phyloP scores from a whole-genome alignment of 92 coral and sea anemone genomes.

The Zoanthus sociatus region DNA sequence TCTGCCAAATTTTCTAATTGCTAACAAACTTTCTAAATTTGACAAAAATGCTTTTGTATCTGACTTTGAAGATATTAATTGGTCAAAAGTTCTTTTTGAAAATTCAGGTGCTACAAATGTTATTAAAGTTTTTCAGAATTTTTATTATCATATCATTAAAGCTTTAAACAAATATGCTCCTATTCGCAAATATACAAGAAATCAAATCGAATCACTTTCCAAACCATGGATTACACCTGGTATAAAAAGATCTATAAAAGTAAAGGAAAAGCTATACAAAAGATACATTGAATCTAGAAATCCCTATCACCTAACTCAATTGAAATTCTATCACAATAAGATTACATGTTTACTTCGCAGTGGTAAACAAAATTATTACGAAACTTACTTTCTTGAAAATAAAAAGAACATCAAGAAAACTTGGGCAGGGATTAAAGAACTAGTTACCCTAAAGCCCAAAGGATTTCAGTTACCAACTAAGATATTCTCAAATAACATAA shows the following conservation, averaged over 20 bases:
- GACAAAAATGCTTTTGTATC: slow-evolving; percentile 50
- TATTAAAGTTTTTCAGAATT: slow-evolving; percentile 59
- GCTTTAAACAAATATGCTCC: slow-evolving; percentile 55
- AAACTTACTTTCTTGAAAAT: slow-evolving; percentile 42
- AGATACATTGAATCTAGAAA: slow-evolving; percentile 48
- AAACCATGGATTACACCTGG: slow-evolving; percentile 53
- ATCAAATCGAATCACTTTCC: slow-evolving; percentile 11
- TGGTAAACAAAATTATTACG: slow-evolving; percentile 57
- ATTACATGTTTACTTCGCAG: slow-evolving; percentile 28
- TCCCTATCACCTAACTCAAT: slow-evolving; percentile 47
- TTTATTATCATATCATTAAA: slow-evolving; percentile 42
- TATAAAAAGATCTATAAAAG: slow-evolving; percentile 50
- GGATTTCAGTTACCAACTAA: slow-evolving; percentile 36
- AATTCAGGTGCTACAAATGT: slow-evolving; percentile 37
- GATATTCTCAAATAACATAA: slow-evolving; percentile 34
- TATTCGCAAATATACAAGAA: slow-evolving; percentile 32
- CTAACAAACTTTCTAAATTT: slow-evolving; percentile 48
- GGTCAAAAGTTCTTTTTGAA: slow-evolving; percentile 40
- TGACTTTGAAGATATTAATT: slow-evolving; percentile 33
- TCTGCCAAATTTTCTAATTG: slow-evolving; percentile 8
- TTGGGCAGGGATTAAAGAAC: slow-evolving; percentile 59
- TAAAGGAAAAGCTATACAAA: slow-evolving; percentile 56
- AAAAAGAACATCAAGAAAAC: slow-evolving; percentile 36
- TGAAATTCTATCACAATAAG: slow-evolving; percentile 45
- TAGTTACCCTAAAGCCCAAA: slow-evolving; percentile 45